Conservation (phyloP, 2,113 vertebrate species). For the Gallinago media region DNA sequence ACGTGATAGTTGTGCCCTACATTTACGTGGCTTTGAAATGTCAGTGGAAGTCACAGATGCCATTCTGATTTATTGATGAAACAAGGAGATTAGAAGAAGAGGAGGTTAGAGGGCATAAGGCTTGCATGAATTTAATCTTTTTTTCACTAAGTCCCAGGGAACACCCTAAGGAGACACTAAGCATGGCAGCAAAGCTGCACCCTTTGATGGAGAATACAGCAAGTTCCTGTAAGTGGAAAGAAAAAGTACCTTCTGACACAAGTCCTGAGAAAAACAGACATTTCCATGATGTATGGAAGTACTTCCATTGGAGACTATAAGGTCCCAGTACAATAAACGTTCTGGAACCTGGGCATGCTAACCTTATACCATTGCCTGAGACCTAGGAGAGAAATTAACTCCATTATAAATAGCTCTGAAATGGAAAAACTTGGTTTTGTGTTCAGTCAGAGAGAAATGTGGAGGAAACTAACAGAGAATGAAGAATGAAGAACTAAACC, state of each 20-base stretch:
- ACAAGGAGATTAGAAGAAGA: not conserved
- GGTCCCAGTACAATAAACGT: not conserved
- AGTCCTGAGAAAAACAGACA: not conserved
- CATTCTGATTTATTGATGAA: not conserved
- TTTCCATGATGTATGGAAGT: not conserved
- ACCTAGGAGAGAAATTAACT: slow-evolving; percentile 1
- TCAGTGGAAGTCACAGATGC: not conserved
- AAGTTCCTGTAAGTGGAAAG: not conserved
- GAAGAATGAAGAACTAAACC: not conserved
- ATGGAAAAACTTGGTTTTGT: not conserved
- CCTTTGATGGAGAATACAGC: not conserved
- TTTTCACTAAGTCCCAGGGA: not conserved
- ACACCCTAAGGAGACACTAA: not conserved
- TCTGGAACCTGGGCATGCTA: not conserved
- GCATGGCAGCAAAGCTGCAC: not conserved
- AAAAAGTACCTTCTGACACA: not conserved
- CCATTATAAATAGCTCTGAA: slow-evolving; percentile 1
- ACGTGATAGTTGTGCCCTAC: not conserved
- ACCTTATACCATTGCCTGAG: not conserved
- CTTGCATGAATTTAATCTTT: not conserved
- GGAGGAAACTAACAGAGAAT: not conserved
- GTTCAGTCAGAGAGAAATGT: not conserved
- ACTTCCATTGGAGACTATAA: not conserved
- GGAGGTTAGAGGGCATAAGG: not conserved
- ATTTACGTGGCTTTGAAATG: not conserved